phyloP scores from a whole-genome alignment of 2,888 invertebrate species.

The Pristionchus fissidentatus region DNA sequence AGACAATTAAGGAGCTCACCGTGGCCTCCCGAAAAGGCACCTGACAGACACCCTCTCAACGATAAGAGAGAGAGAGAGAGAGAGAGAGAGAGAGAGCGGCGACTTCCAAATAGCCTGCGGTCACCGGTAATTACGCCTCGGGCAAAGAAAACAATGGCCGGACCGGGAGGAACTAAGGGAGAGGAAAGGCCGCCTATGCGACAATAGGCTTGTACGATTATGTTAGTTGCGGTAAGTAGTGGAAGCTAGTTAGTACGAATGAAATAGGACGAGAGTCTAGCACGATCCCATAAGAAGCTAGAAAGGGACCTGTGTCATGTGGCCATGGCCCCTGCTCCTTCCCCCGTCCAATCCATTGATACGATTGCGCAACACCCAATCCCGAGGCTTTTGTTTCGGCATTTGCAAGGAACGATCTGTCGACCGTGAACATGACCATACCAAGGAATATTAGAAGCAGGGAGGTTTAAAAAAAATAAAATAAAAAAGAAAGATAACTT shows the following conservation, averaged over 20 bases:
- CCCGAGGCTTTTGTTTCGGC: constrained; percentile 33
- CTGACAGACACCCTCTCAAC: constrained; percentile 33
- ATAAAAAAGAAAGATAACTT: background rate
- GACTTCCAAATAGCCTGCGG: constrained; percentile 19
- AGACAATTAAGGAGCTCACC: constrained; percentile 27
- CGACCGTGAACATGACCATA: background rate
- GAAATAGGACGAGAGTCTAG: background rate
- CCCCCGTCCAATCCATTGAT: constrained; percentile 25
- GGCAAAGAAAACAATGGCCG: constrained; percentile 18
- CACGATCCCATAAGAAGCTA: background rate
- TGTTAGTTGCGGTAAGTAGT: background rate
- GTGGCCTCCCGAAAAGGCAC: background rate
- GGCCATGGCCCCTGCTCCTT: background rate
- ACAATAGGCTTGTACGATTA: too few species aligned
- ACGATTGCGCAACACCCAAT: constrained; percentile 27
- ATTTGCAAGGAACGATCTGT: background rate
- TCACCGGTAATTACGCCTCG: constrained; percentile 28
- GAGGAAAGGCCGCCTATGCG: too few species aligned
- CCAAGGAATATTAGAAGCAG: background rate
- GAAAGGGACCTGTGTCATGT: background rate
- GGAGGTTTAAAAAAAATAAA: too few species aligned
- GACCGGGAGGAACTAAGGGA: constrained; percentile 26
- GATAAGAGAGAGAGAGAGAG: constrained; percentile 11
- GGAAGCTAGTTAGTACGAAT: background rate
- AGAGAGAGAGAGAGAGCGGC: background rate